Evolutionary conservation across 2,113 vertebrate species (phyloP), one percentile per base, ranked within the genome.

Genomic region (Indicator indicator): DNA sequence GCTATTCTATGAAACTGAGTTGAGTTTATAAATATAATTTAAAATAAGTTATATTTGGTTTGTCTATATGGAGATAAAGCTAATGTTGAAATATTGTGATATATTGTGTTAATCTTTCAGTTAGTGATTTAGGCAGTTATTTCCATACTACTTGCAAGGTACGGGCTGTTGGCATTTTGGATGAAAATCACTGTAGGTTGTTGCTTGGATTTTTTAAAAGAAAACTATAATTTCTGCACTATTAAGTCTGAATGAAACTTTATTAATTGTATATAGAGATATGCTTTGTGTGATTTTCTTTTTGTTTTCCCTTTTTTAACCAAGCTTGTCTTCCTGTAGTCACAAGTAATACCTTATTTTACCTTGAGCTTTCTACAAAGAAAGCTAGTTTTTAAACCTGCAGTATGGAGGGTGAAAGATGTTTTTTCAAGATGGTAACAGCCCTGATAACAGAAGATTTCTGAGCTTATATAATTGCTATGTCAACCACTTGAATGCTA

Each of bases 271-370:
- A 98, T 98, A 98, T 97, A 97, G 98, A 98, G 96, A 98, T 98
- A 98, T 98, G 98, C 98, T 99, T 98, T 98, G 98, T 99, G 98
- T 99, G 98, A 98, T 98, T 97, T 96, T 98, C 64, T 77, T 55
- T 98, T 97, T 96, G 98, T 64, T 78, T 72, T 16, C 30, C 10
- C 48, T 90, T 58, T n/a, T 70, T 70, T 52, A 98, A 98, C 97
- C 97, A 96, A 98, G 98, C 97, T 98, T 98, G 98, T 99, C 98
- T 99, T 99, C 98, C 99, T 98, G 98, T 98, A 97, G 98, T 98
- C 98, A 98, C 97, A 98, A 97, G 97, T 97, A 97, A 97, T 97
- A 97, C 97, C 90, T 97, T 97, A 94, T 98, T 98, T 98, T 95
- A 97, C 98, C 96, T 98, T 97, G 96, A 98, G 97, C 98, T 99